These are phyloP conservation scores for Micromussa lordhowensis DNA, from an alignment of 92 coral and sea anemone genomes.

Conservation along the genomic window DNA sequence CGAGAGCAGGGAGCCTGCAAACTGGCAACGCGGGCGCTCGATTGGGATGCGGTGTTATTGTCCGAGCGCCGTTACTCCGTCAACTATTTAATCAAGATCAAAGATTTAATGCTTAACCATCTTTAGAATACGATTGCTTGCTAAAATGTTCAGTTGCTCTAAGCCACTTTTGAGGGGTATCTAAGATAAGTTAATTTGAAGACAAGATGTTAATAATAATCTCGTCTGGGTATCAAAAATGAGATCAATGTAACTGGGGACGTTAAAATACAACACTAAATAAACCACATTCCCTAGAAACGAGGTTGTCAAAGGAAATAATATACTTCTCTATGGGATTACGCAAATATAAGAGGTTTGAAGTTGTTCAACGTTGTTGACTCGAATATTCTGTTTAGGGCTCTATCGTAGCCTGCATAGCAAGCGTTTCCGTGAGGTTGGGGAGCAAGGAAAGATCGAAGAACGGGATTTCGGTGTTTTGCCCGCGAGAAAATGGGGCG, in stretches of 20 bases:
- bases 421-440: no score
- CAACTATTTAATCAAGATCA: slow-evolving; percentile 1
- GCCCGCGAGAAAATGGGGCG: no score
- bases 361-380: no score
- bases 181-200: neutral
- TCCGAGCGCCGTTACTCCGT: neutral
- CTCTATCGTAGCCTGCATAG: no score
- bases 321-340: neutral
- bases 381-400: no score
- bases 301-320: neutral
- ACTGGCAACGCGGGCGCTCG: slow-evolving; percentile 89
- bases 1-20: slow-evolving; percentile 54
- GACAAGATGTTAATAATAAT: neutral
- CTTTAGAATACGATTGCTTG: neutral
- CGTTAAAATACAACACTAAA: no score
- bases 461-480: no score
- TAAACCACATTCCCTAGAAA: no score
- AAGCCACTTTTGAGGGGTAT: neutral
- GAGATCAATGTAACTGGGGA: neutral
- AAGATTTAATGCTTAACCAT: neutral
- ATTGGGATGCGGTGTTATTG: slow-evolving; percentile 72
- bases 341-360: no score
- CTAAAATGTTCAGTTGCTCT: neutral
- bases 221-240: neutral
- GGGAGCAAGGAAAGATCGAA: no score